Base-by-base conservation (phyloP, 2,797 vertebrate species). In the Eulemur rubriventer region DNA sequence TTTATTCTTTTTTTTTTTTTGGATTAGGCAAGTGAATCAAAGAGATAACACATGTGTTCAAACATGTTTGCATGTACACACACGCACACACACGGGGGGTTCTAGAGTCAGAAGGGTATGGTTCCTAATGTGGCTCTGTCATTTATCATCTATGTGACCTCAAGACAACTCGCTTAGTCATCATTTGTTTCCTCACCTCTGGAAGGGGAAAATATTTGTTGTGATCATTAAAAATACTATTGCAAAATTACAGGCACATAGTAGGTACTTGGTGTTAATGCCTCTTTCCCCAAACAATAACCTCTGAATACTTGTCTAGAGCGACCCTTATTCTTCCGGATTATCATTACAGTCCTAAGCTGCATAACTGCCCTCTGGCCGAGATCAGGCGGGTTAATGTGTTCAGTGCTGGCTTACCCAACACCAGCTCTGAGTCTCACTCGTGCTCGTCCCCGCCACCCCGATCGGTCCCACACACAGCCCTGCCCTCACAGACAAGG, bases 361-460 rank as follows among this genome's bases (percentile, higher is more conserved):
- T 57, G 48, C 24, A 73, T 13, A 69, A 35, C 1, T 17, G 50
- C 4, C 16, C 16, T 30, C 28, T 52, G 79, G 57, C 81, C 72
- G 52, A 50, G 38, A 4, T 28, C 9, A 5, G 57, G 35, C n/a
- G 7, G 41, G 22, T 30, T 55, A 18, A 17, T 6, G 6, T 46
- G n/a, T 18, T 92, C 13, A 1, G 9, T 50, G 8, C 46, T 38
- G 33, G 28, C 43, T 89, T 26, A 43, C 16, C 22, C 48, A 3
- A 26, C 0, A 30, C 55, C 72, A 86, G 85, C 59, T 82, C 46
- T 35, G 22, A 65, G 65, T 30, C 50, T 72, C 41, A 33, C 41
- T 33, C 14, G 30, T 35, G n/a, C 6, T 0, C 0, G 4, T 10
- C 38, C 38, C 9, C 4, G 2, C 10, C 22, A 17, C 11, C 4